Evolutionary conservation across 2,113 vertebrate species (phyloP), one percentile per base, ranked within the genome.

Genomic region (Cricetomys ansorgei): DNA sequence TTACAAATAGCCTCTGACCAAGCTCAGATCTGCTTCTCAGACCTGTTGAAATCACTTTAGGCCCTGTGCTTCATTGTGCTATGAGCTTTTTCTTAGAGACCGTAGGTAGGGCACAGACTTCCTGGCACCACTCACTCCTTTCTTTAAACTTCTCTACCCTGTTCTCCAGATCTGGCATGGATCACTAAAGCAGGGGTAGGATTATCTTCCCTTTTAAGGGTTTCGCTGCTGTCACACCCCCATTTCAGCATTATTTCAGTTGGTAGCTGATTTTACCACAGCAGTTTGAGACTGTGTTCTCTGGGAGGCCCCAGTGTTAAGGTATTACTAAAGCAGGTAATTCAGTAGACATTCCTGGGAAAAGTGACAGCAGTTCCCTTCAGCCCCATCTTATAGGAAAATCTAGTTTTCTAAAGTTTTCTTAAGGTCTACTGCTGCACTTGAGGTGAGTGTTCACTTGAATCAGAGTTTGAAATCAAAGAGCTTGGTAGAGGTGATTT

Each of bases 291-390:
- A 83, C 72, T 59, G 53, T 95, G 43, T 40, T 92, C 15, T 89
- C 3, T 97, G 89, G 40, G 75, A 31, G 67, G 29, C 21, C 17
- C 21, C 93, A 15, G 70, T 91, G 81, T 92, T 95, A 50, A 65
- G 34, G 48, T 94, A 72, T 77, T 89, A 29, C 37, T 77, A 25
- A 88, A 40, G 59, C 62, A 29, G 34, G 59, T 87, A 23, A 84
- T 90, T 69, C 3, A 50, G 12, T 76, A 92, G 43, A 92, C 57
- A 75, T 84, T 95, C 75, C 67, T 45, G 65, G 43, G 57, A 92
- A 95, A 88, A 85, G 81, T 96, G 43, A 79, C 23, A 75, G 13
- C 93, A 53, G 75, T 96, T 96, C 93, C 75, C 94, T 37, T 40
- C 43, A 69, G 72, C 40, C 77, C 34, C 40, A 50, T 50, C 4